Evolutionary conservation across 1,140 invertebrate species (phyloP).

Genomic region (Kradibia gibbosae): DNA sequence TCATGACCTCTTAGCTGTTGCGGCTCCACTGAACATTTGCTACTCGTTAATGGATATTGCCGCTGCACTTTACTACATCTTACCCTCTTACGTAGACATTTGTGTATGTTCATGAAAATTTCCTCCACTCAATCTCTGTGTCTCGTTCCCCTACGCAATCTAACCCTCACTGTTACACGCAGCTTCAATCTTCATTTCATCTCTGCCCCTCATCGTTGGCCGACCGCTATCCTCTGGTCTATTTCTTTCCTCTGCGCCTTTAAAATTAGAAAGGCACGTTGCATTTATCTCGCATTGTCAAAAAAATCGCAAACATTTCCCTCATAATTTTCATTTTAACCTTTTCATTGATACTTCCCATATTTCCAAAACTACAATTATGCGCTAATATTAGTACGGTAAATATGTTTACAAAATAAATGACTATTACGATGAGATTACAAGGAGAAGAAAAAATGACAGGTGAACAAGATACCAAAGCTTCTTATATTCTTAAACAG

Average conservation of each 20-base stretch:
- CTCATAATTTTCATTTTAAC: conserved; percentile 50
- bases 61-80: conserved; percentile 47
- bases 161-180: neutral
- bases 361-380: conserved; percentile 58
- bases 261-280: conserved; percentile 60
- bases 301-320: conserved; percentile 25
- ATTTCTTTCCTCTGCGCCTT: conserved; percentile 46
- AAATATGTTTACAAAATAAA: too few species aligned
- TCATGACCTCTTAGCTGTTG: neutral
- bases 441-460: neutral
- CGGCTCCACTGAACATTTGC: conserved; percentile 48
- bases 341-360: conserved; percentile 1
- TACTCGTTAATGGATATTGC: conserved; percentile 64
- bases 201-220: neutral
- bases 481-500: too few species aligned
- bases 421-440: conserved; percentile 29
- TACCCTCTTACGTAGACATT: conserved; percentile 39
- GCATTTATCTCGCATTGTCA: conserved; percentile 26
- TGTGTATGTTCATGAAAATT: neutral
- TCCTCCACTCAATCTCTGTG: neutral
- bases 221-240: neutral
- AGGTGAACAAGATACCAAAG: too few species aligned
- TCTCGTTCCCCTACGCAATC: conserved; percentile 2
- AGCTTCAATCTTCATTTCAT: neutral
- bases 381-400: too few species aligned